Evolutionary conservation across 2,113 vertebrate genomes (phyloP), one percentile per base, ranked within the genome.

Genomic region (Bufo bufo): DNA sequence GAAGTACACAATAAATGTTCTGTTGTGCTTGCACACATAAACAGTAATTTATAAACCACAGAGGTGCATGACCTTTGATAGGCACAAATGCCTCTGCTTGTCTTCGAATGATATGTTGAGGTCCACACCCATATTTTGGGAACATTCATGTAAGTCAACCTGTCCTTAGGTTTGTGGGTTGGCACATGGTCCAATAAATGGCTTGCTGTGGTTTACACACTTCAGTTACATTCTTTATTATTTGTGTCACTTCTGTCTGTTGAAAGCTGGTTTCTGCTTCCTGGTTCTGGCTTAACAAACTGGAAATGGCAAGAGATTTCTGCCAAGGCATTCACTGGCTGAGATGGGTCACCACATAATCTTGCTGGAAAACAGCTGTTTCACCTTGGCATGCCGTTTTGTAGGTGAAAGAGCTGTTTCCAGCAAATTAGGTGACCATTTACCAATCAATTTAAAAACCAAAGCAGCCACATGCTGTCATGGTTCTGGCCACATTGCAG

Each of bases 1-100:
- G 72, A 49, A 47, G 71, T 45, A 47, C 71, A 72, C 71, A 72
- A 72, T 72, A 72, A 72, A 72, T 49, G 45, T 49, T 75, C 45
- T 49, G 14, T 75, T 75, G 16, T 75, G 16, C 20, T 75, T 16
- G 72, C 16, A 49, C 33, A 47, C 72, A 75, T 49, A 75, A 75
- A 75, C 10, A 75, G 72, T 10, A 47, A 75, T 75, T 75, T 75
- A 19, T 47, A 50, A 20, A 75, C 72, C 72, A 75, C 72, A 49
- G 17, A 49, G 72, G 72, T 75, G 6, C 72, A 17, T 72, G 71
- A 72, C 33, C 47, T 72, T 20, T 75, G 72, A 50, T 16, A 19
- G 45, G 72, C 72, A 75, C 72, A 16, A 75, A 75, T 9, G 72
- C 19, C 72, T 75, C 72, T 75, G 45, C 72, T 49, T 49, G 47